Evolutionary conservation across 2,888 invertebrate genomes (phyloP).

Genomic region (Chironomus riparius): DNA sequence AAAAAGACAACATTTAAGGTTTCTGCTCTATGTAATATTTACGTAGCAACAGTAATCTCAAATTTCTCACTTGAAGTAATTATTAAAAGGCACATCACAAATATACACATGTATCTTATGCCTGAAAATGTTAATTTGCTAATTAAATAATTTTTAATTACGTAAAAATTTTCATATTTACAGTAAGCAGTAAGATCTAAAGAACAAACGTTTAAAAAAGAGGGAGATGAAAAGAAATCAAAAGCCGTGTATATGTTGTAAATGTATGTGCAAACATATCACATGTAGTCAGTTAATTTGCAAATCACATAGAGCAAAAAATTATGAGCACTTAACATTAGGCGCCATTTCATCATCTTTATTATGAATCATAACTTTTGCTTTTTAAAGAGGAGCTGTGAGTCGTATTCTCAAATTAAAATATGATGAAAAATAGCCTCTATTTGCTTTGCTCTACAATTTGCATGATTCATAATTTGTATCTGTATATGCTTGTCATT

Average conservation of each 20-base stretch:
- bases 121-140: neutral
- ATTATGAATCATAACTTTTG: neutral
- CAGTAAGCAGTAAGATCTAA: neutral
- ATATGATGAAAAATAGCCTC: too few species aligned
- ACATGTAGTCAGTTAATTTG: neutral
- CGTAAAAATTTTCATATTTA: neutral
- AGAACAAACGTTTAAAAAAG: neutral
- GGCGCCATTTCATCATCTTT: neutral
- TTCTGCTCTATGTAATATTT: too few species aligned
- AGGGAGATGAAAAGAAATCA: too few species aligned
- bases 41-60: neutral
- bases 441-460: too few species aligned
- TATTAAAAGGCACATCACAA: too few species aligned
- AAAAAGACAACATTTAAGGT: too few species aligned
- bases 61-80: too few species aligned
- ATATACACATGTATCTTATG: too few species aligned
- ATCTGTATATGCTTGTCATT: too few species aligned
- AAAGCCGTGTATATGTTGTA: neutral
- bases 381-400: neutral
- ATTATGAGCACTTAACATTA: neutral
- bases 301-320: neutral
- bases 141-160: neutral
- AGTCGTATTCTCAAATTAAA: neutral
- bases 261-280: neutral
- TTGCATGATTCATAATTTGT: too few species aligned